Conservation (phyloP, 1,140 invertebrate genomes). For the Oreohelix idahoensis region DNA sequence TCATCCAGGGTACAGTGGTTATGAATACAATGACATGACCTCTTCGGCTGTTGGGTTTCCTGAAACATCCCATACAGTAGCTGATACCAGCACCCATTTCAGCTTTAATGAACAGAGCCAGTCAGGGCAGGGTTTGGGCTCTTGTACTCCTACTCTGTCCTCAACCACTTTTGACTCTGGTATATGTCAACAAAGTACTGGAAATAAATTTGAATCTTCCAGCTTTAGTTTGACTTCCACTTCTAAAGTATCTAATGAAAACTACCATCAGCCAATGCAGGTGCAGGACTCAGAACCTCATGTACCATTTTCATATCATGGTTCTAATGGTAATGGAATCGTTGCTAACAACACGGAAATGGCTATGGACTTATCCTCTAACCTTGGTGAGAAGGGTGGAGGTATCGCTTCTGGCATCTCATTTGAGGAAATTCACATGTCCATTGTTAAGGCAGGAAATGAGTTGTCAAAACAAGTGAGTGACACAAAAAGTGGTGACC, state of each 20-base stretch:
- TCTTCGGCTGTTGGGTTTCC: not conserved
- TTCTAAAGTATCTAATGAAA: not conserved
- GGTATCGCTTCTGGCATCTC: not conserved
- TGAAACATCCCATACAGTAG: not conserved
- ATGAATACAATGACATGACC: not conserved
- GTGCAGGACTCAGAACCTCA: not conserved
- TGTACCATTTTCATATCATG: not conserved
- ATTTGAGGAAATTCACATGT: constrained; percentile 36
- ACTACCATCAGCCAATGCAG: constrained; percentile 33
- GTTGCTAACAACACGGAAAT: constrained; percentile 2
- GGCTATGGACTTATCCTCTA: constrained; percentile 28
- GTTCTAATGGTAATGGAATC: not conserved
- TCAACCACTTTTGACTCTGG: not conserved
- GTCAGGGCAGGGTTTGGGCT: not conserved
- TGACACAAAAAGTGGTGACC: not conserved
- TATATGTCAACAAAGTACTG: not conserved
- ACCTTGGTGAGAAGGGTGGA: not conserved
- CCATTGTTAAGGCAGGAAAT: constrained; percentile 37
- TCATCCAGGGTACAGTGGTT: not conserved
- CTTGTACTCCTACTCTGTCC: not conserved
- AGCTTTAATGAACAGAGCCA: not conserved
- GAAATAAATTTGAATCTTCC: not conserved
- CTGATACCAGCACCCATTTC: not conserved
- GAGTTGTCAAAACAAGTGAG: not conserved
- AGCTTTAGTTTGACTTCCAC: not conserved